Evolutionary conservation across 2,113 vertebrate genomes (phyloP).

Genomic region (Phocoena sinus): DNA sequence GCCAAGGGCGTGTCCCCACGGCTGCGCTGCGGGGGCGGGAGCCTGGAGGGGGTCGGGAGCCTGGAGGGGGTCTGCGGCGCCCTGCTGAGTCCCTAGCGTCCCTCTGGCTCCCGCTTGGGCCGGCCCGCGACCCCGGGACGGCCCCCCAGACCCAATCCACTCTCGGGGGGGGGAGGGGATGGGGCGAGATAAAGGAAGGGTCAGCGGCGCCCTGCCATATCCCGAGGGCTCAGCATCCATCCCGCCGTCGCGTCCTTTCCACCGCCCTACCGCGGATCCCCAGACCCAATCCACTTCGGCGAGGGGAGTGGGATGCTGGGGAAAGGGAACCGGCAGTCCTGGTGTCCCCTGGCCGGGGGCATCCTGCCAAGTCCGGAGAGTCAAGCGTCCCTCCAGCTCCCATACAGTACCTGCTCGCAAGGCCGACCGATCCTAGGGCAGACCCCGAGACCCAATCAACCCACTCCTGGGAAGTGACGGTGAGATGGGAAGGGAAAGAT

Average conservation of each 20-base stretch:
- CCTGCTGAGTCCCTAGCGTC: background rate
- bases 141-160: background rate
- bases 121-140: too few relatives aligned
- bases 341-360: background rate
- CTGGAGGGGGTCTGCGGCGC: too few relatives aligned
- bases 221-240: background rate
- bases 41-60: too few relatives aligned
- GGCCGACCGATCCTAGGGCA: background rate
- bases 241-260: background rate
- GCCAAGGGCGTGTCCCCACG: conserved; percentile 55
- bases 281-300: background rate
- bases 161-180: background rate
- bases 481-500: background rate
- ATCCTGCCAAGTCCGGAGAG: background rate
- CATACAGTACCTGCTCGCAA: background rate
- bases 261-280: background rate
- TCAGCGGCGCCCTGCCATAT: background rate
- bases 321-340: background rate
- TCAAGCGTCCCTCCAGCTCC: background rate
- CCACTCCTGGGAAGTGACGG: background rate
- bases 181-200: background rate
- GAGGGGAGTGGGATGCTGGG: too few relatives aligned
- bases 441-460: background rate
- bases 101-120: background rate
- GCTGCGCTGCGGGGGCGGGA: conserved; percentile 20